These are phyloP conservation scores for Creontiades dilutus DNA, from an alignment of 2,888 invertebrate species.

Conservation along the genomic window DNA sequence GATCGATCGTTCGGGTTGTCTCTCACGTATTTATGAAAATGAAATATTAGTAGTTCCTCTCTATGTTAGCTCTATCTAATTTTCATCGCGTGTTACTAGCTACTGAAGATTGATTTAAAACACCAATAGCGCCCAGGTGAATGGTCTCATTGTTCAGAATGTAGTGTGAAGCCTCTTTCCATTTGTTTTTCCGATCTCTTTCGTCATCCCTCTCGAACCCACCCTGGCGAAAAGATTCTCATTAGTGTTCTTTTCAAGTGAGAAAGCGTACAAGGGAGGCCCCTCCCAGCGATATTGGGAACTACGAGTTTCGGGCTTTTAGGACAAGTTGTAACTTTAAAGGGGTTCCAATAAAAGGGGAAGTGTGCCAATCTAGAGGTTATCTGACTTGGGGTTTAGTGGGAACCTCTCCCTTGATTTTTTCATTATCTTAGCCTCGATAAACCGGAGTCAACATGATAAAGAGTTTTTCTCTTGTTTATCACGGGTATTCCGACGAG, in stretches of 20 bases:
- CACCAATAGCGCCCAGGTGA: too few species aligned
- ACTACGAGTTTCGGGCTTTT: slow-evolving; percentile 38
- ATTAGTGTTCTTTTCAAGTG: background rate
- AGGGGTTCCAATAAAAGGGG: slow-evolving; percentile 48
- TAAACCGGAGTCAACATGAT: slow-evolving; percentile 63
- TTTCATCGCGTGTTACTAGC: too few species aligned
- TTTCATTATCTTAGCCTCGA: slow-evolving; percentile 66
- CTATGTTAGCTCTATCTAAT: too few species aligned
- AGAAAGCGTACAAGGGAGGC: background rate
- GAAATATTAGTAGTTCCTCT: too few species aligned
- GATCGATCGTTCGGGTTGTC: too few species aligned
- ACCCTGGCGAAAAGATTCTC: background rate
- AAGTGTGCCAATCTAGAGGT: slow-evolving; percentile 58
- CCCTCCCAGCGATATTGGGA: slow-evolving; percentile 27
- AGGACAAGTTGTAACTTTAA: slow-evolving; percentile 64
- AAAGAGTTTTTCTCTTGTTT: slow-evolving; percentile 60
- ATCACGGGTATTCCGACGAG: slow-evolving; percentile 27
- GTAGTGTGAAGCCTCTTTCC: too few species aligned
- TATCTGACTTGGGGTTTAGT: slow-evolving; percentile 51
- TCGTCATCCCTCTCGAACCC: background rate
- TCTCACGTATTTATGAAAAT: too few species aligned
- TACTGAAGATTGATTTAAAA: too few species aligned
- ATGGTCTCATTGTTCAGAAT: too few species aligned
- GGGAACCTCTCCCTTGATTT: slow-evolving; percentile 54
- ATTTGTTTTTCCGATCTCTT: background rate